These are phyloP conservation scores for Odontomyia ornata DNA, from an alignment of 2,888 invertebrate species.

Conservation along the genomic window DNA sequence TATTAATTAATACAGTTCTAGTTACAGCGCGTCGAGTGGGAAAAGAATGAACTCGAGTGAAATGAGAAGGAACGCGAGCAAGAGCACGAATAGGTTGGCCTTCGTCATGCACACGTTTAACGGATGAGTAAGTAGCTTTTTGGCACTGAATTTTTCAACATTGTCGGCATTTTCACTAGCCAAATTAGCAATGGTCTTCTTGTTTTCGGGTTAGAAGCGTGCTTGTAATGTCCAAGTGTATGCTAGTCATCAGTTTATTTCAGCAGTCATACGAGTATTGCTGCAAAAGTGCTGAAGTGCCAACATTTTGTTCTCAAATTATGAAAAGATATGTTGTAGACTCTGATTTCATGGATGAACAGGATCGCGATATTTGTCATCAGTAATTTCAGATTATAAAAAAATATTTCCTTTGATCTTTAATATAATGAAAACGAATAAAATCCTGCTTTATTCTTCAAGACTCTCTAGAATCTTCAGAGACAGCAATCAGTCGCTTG, in stretches of 20 bases:
- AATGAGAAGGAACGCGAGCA: not conserved
- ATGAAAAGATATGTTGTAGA: too few relatives aligned
- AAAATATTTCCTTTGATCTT: too few relatives aligned
- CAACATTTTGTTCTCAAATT: too few relatives aligned
- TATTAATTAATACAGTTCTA: constrained; percentile 35
- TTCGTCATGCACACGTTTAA: constrained; percentile 5
- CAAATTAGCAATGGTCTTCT: constrained; percentile 16
- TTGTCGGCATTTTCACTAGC: not conserved
- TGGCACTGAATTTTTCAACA: not conserved
- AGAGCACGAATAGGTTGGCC: too few relatives aligned
- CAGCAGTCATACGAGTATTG: not conserved
- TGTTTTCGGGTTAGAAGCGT: not conserved
- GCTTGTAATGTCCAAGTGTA: not conserved
- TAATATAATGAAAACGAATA: too few relatives aligned
- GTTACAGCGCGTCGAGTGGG: not conserved
- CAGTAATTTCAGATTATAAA: too few relatives aligned
- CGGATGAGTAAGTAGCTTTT: constrained; percentile 25
- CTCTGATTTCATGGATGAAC: too few relatives aligned
- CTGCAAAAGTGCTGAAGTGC: too few relatives aligned
- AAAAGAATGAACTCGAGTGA: not conserved
- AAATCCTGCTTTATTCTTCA: too few relatives aligned
- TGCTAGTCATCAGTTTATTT: not conserved
- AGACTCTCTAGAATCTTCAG: too few relatives aligned
- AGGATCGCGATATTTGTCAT: too few relatives aligned
- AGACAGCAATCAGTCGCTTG: too few relatives aligned